Evolutionary conservation across 37 sponge, comb jelly and placozoan genomes (phyloP).

Genomic region (Spongia lamella): DNA sequence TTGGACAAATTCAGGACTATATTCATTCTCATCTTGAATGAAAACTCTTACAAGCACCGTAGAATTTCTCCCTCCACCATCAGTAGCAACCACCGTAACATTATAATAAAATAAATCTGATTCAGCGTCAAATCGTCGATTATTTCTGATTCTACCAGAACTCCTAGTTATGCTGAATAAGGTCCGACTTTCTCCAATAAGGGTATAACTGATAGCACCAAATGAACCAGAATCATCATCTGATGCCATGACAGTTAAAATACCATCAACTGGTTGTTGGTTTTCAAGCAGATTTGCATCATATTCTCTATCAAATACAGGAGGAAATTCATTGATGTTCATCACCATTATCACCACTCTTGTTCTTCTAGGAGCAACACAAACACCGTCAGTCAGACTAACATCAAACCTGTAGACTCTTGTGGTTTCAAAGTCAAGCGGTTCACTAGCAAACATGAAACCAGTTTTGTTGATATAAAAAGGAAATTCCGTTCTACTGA

Average conservation of each 20-base stretch:
- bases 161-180: constrained; percentile 27
- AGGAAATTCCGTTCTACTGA: constrained; percentile 9
- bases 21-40: constrained; percentile 62
- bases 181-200: not conserved
- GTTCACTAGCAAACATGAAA: constrained; percentile 2
- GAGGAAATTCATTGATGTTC: constrained; percentile 54
- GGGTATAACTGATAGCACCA: constrained; percentile 24
- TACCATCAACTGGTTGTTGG: constrained; percentile 27
- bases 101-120: constrained; percentile 23
- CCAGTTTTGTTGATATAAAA: constrained; percentile 29
- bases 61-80: constrained; percentile 64
- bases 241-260: constrained; percentile 27
- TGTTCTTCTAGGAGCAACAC: constrained; percentile 14
- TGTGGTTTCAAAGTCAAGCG: constrained; percentile 32
- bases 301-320: constrained; percentile 9
- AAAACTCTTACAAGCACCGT: constrained; percentile 31
- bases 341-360: constrained; percentile 30
- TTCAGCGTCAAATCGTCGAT: constrained; percentile 50
- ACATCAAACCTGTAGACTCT: constrained; percentile 19
- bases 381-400: constrained; percentile 42
- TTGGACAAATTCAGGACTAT: constrained; percentile 29
- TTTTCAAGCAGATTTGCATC: constrained; percentile 31
- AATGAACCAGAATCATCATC: constrained; percentile 45
- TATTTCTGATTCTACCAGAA: constrained; percentile 40
- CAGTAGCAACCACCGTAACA: constrained; percentile 41